A percentile compares a stretch with the other conserved stretches of the same genome.
These are phyloP conservation scores for Scaptomyza hsui DNA, from an alignment of 1,140 invertebrate species.

Conservation along the genomic window DNA sequence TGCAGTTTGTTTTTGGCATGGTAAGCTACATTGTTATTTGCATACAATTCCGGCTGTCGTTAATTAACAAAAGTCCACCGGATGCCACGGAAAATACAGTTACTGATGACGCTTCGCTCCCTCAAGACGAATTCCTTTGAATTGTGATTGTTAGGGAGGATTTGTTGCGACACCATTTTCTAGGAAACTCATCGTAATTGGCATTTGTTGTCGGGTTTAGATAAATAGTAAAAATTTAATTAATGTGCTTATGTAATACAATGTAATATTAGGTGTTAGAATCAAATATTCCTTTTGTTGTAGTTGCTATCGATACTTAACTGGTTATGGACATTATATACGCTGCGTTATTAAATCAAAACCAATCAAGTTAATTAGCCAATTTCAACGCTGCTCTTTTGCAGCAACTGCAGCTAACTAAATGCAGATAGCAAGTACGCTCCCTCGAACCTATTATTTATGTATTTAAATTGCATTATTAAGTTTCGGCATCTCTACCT, in stretches of 20 bases:
- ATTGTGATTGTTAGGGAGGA: slow-evolving; percentile 1
- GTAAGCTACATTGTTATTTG: slow-evolving; percentile 60
- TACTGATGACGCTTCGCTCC: not conserved
- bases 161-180: slow-evolving; percentile 8
- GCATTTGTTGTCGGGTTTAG: too few species aligned
- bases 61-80: slow-evolving; percentile 16
- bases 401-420: slow-evolving; percentile 21
- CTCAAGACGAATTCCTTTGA: slow-evolving; percentile 8
- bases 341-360: slow-evolving; percentile 67
- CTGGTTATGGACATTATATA: slow-evolving; percentile 6
- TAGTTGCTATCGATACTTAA: slow-evolving; percentile 17
- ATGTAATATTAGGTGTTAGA: not conserved
- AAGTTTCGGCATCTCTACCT: slow-evolving; percentile 56
- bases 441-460: slow-evolving; percentile 68
- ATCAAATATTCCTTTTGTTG: slow-evolving; percentile 1
- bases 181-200: not conserved
- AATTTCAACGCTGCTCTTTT: slow-evolving; percentile 51
- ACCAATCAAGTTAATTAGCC: slow-evolving; percentile 70
- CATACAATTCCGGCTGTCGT: slow-evolving; percentile 62
- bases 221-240: slow-evolving; percentile 6
- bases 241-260: slow-evolving; percentile 15
- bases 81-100: not conserved
- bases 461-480: slow-evolving; percentile 75
- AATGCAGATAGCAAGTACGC: not conserved
- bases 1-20: slow-evolving; percentile 62